Percentiles rank a stretch among this genome's conserved stretches.
Conservation (phyloP, 2,113 vertebrate species). For the Gyps fulvus region DNA sequence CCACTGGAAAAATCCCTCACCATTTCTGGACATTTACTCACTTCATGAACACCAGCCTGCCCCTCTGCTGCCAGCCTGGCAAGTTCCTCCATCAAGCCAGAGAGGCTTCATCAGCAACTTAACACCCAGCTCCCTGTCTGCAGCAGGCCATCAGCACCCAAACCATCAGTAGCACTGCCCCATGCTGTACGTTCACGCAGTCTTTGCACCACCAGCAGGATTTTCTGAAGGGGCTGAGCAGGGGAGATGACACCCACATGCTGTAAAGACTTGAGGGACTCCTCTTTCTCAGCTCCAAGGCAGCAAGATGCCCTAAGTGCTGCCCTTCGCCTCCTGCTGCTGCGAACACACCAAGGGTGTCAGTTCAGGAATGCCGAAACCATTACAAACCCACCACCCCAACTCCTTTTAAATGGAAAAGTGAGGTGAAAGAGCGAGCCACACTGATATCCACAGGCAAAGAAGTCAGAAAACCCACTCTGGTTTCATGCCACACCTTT, state of each 20-base stretch:
- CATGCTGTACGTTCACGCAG: rapidly evolving
- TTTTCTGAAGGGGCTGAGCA: neutral
- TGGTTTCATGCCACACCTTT: neutral
- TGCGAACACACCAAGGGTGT: neutral
- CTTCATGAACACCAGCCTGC: neutral
- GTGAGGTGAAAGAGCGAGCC: rapidly evolving
- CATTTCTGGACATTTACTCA: neutral
- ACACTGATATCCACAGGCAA: neutral
- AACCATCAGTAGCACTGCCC: neutral
- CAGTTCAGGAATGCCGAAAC: neutral
- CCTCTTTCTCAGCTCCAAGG: neutral
- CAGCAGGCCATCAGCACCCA: neutral
- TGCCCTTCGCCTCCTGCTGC: neutral
- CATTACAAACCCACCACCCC: neutral
- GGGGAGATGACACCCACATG: rapidly evolving
- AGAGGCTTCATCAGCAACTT: neutral
- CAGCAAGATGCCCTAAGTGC: neutral
- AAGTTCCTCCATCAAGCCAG: neutral
- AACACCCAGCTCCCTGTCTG: neutral
- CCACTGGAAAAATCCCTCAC: neutral
- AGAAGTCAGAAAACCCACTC: neutral
- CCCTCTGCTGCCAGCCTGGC: neutral
- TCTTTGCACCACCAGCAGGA: neutral
- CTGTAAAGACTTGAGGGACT: neutral
- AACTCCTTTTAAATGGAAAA: neutral